Base-by-base conservation (phyloP, 2,888 invertebrate genomes). In the Melieria crassipennis region DNA sequence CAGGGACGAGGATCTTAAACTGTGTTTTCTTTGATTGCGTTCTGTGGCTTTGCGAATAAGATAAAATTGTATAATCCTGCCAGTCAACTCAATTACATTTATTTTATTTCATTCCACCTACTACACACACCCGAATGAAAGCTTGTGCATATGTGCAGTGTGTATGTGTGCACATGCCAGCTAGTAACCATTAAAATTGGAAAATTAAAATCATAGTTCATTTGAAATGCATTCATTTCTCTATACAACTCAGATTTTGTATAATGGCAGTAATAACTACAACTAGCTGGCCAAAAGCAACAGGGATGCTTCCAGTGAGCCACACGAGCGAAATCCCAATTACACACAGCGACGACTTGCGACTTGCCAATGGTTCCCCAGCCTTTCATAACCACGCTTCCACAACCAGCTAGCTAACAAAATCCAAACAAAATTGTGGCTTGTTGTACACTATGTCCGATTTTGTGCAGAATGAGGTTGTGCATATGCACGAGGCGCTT, bases 391-490 rank as follows among this genome's bases (percentile, higher is more conserved):
- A 30, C 30, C 2, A 30, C 30, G 30, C 30, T 30, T 30, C 60
- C 52, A 43, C 52, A 63, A 63, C 58, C 72, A 72, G 72, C 65
- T 70, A 74, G 70, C 65, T 72, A 72, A 70, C 73, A 74, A 67
- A 70, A 70, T 70, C 68, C 65, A 65, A 70, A 72, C 67, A 72
- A 72, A 70, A 68, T 60, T 72, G 63, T 72, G 74, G 73, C 67
- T 70, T 74, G 66, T 47, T 48, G 52, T 47, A 65, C 56, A 70
- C 66, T 70, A 65, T 65, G 73, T 74, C 68, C 65, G 66, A 72
- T 64, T 67, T 65, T 16, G 63, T 46, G 9, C 62, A 46, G 55
- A 46, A 42, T 67, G 67, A 13, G 48, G 46, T 60, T 58, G 48
- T 9, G 7, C 7, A 42, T 30, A 30, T 30, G 30, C 30, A 30